Evolutionary conservation across 2,113 vertebrate genomes (phyloP).

Genomic region (Rhombomys opimus): DNA sequence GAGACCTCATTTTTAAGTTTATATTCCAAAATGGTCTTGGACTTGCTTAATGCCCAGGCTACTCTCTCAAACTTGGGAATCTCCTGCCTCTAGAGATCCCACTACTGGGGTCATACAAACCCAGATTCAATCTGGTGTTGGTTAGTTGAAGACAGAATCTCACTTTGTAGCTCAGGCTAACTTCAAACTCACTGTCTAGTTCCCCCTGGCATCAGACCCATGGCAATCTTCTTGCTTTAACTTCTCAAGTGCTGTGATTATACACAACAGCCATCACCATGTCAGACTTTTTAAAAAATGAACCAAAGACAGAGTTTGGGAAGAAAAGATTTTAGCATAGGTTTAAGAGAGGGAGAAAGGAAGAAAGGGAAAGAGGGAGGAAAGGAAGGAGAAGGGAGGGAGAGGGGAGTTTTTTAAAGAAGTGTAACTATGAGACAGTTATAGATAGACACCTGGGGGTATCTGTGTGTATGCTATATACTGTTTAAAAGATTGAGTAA

Average conservation of each 20-base stretch:
- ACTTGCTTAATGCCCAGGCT: background rate
- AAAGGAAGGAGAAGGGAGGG: too few relatives aligned
- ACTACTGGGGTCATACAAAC: background rate
- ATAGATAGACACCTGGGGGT: background rate
- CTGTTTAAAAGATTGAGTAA: background rate
- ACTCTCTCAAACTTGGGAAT: background rate
- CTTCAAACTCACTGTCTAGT: background rate
- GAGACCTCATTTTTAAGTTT: background rate
- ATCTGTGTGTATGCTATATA: background rate
- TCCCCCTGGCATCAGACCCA: background rate
- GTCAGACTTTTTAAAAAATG: background rate
- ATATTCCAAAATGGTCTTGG: background rate
- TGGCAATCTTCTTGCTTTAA: background rate
- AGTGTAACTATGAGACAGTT: background rate
- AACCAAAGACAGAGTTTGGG: background rate
- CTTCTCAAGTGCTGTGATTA: background rate
- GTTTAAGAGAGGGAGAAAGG: background rate
- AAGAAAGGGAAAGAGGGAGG: background rate
- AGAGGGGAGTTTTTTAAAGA: background rate
- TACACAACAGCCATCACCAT: background rate
- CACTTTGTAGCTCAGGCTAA: background rate
- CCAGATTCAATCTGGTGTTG: background rate
- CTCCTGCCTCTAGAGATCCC: background rate
- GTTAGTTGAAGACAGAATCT: background rate
- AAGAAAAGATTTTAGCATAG: background rate